Percentiles rank a stretch among this genome's conserved stretches.
phyloP scores from a whole-genome alignment of 2,797 vertebrate species.

The Alectoris magna region DNA sequence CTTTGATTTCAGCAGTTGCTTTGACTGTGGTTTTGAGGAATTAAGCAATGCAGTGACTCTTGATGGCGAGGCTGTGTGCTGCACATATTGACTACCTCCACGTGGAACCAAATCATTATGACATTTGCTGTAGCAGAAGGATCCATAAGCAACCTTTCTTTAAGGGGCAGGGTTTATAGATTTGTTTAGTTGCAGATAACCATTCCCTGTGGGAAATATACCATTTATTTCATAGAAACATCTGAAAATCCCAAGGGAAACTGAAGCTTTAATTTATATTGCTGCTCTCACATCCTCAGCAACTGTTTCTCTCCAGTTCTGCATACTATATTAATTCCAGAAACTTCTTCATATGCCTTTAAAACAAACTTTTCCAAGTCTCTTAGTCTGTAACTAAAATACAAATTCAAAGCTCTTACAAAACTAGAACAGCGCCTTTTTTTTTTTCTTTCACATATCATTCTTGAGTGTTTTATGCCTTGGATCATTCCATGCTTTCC shows the following conservation, averaged over 20 bases:
- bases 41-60: not conserved
- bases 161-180: not conserved
- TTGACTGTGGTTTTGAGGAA: not conserved
- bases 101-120: not conserved
- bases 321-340: not conserved
- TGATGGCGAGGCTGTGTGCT: not conserved
- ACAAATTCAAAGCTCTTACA: not conserved
- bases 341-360: not conserved
- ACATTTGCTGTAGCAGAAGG: not conserved
- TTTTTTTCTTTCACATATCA: not conserved
- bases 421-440: not conserved
- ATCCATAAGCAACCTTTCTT: not conserved
- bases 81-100: not conserved
- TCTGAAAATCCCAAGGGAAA: not conserved
- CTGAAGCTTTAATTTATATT: not conserved
- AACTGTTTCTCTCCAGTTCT: not conserved
- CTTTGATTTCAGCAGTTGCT: not conserved
- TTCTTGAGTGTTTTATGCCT: not conserved
- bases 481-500: not conserved
- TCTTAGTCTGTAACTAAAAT: not conserved
- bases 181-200: not conserved
- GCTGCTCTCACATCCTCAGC: not conserved
- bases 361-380: not conserved
- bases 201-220: not conserved
- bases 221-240: not conserved